These are phyloP conservation scores for Crioceris asparagi DNA, from an alignment of 2,888 invertebrate species.

Conservation along the genomic window DNA sequence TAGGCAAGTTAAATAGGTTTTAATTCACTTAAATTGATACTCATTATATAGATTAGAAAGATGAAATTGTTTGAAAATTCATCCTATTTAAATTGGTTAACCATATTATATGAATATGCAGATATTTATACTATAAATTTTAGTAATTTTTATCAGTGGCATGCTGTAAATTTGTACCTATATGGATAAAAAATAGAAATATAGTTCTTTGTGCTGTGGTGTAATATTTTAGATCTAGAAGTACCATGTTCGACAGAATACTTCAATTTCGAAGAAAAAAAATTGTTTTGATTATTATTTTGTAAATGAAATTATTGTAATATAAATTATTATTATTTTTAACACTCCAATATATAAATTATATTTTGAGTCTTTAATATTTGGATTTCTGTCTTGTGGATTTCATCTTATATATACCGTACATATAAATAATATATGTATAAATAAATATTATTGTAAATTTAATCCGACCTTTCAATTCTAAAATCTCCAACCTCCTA, in stretches of 20 bases:
- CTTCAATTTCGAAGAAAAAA: conserved; percentile 19
- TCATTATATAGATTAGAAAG: conserved; percentile 7
- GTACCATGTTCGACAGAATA: conserved; percentile 33
- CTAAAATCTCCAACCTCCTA: conserved; percentile 1
- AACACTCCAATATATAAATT: conserved; percentile 28
- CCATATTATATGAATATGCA: conserved; percentile 23
- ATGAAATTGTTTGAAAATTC: conserved; percentile 8
- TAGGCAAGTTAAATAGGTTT: conserved; percentile 28
- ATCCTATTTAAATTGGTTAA: conserved; percentile 29
- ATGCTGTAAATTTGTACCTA: conserved; percentile 42
- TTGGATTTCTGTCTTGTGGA: conserved; percentile 40
- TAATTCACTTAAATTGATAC: no score
- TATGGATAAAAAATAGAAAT: conserved; percentile 39
- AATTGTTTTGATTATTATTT: conserved; percentile 27
- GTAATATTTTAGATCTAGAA: conserved; percentile 39
- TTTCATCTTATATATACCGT: conserved; percentile 39
- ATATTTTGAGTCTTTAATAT: conserved; percentile 32
- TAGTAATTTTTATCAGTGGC: conserved; percentile 34
- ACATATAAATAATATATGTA: conserved; percentile 40
- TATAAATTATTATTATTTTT: conserved; percentile 31
- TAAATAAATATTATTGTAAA: conserved; percentile 41
- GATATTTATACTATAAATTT: conserved; percentile 31
- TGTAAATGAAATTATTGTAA: conserved; percentile 31
- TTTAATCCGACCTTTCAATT: conserved; percentile 21
- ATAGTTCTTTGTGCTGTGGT: conserved; percentile 43